These are phyloP conservation scores for Cryptoblepharus egeriae DNA, from an alignment of 2,797 vertebrate species.

Conservation along the genomic window DNA sequence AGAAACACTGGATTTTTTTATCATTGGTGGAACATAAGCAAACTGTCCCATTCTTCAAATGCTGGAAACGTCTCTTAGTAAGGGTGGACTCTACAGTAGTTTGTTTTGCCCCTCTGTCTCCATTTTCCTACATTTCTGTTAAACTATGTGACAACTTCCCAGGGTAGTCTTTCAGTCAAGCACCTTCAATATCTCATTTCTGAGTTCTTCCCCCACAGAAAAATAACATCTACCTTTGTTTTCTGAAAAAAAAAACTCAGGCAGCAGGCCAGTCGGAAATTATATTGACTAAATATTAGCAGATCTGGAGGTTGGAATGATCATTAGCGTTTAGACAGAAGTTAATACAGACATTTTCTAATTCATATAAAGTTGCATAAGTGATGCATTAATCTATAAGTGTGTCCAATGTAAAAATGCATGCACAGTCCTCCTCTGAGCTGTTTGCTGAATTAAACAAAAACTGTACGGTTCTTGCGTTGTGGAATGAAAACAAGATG, in stretches of 20 bases:
- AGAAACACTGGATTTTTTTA: conserved; percentile 46
- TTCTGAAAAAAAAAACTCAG: conserved; percentile 76
- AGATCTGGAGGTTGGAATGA: conserved; percentile 73
- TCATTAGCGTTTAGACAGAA: conserved; percentile 73
- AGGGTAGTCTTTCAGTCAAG: conserved; percentile 85
- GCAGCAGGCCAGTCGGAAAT: conserved; percentile 79
- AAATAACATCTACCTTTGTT: conserved; percentile 74
- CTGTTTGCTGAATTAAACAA: conserved; percentile 66
- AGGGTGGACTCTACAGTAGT: conserved; percentile 54
- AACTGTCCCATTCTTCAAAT: conserved; percentile 28
- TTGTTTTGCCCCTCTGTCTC: conserved; percentile 31
- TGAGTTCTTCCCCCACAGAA: conserved; percentile 72
- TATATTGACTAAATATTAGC: conserved; percentile 66
- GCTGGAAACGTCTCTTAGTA: conserved; percentile 48
- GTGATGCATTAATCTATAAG: conserved; percentile 75
- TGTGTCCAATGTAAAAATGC: conserved; percentile 74
- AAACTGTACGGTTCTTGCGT: conserved; percentile 52
- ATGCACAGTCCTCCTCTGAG: conserved; percentile 76
- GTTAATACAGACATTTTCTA: conserved; percentile 70
- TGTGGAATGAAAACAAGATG: conserved; percentile 68
- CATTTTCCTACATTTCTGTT: conserved; percentile 39
- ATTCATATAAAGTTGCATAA: conserved; percentile 76
- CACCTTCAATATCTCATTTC: conserved; percentile 58
- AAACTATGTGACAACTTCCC: conserved; percentile 64
- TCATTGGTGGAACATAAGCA: conserved; percentile 39